Conservation (phyloP, 2,797 vertebrate genomes). For the Sphenodon punctatus region DNA sequence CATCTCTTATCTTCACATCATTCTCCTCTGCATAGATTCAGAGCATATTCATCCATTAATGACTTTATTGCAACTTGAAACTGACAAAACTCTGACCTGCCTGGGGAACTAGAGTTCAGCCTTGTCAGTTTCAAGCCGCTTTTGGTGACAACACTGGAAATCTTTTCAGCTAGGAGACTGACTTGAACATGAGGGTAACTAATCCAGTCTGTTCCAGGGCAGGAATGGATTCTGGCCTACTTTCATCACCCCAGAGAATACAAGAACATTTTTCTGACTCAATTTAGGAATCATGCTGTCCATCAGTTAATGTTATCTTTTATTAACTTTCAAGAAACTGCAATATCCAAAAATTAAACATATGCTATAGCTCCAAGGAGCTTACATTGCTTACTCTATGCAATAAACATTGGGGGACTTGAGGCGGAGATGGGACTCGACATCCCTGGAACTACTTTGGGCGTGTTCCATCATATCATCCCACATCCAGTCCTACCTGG, state of each 20-base stretch:
- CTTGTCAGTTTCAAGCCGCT: neutral
- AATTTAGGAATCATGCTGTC: neutral
- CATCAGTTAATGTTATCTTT: neutral
- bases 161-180: neutral
- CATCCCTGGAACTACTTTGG: too few species aligned
- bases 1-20: accelerated
- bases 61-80: neutral
- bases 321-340: neutral
- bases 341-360: neutral
- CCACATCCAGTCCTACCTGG: too few species aligned
- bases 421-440: too few species aligned
- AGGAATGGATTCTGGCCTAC: neutral
- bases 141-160: neutral
- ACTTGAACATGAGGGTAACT: accelerated
- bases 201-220: neutral
- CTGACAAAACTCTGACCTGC: neutral
- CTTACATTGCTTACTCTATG: accelerated
- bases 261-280: neutral
- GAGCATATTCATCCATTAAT: neutral
- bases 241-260: accelerated
- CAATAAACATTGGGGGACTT: too few species aligned
- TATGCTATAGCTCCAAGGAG: neutral
- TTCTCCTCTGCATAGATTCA: neutral
- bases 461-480: too few species aligned
- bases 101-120: neutral